Evolutionary conservation across 37 sponge, comb jelly and placozoan genomes (phyloP).

Genomic region (Theonella swinhoei): DNA sequence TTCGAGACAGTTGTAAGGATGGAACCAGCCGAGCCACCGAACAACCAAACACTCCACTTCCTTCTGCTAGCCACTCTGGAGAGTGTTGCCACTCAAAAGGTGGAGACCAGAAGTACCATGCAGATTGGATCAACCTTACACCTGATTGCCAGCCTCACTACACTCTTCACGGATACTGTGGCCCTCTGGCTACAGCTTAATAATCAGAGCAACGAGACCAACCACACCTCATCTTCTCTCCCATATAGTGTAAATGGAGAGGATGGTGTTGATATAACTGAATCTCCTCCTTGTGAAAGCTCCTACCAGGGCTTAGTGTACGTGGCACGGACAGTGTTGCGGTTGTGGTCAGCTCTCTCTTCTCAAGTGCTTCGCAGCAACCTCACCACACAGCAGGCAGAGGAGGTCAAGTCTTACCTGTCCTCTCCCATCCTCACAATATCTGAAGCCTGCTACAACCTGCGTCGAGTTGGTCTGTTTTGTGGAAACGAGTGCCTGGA

Average conservation of each 20-base stretch:
- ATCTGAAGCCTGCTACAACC: constrained; percentile 50
- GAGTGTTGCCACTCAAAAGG: background rate
- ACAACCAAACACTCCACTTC: constrained; percentile 27
- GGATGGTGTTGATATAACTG: background rate
- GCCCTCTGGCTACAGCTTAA: constrained; percentile 42
- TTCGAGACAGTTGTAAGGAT: background rate
- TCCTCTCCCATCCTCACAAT: constrained; percentile 32
- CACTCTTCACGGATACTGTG: constrained; percentile 52
- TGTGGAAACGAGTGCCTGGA: constrained; percentile 36
- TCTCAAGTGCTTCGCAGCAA: constrained; percentile 8
- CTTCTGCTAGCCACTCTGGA: constrained; percentile 55
- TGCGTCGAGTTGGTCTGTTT: constrained; percentile 38
- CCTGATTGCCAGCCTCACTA: constrained; percentile 36
- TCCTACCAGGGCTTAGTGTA: constrained; percentile 30
- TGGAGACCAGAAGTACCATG: constrained; percentile 16
- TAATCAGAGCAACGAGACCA: constrained; percentile 11
- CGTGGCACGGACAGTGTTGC: constrained; percentile 37
- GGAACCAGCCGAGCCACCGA: background rate
- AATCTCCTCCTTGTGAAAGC: background rate
- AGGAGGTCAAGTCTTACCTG: constrained; percentile 30
- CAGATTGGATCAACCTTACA: constrained; percentile 21
- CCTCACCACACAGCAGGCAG: constrained; percentile 30
- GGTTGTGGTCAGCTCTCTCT: constrained; percentile 46
- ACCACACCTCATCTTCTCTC: background rate
- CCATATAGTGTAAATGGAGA: background rate